These are phyloP conservation scores for Saxidomus purpurata DNA, from an alignment of 1,140 invertebrate species.

Conservation along the genomic window DNA sequence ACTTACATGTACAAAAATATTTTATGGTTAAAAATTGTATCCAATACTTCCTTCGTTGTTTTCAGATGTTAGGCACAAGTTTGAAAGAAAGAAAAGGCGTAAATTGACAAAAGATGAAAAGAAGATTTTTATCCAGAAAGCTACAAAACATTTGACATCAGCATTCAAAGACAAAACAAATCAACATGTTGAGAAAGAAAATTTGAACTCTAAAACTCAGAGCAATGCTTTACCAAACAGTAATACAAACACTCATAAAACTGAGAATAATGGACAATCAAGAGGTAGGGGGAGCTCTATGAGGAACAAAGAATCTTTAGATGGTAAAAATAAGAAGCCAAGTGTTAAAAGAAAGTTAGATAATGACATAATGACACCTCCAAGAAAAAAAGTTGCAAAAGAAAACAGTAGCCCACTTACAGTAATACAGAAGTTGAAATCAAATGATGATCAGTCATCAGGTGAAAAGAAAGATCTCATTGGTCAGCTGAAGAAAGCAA, in stretches of 20 bases:
- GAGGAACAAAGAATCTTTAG: neutral
- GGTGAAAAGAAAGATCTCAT: slow-evolving; percentile 15
- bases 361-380: slow-evolving; percentile 27
- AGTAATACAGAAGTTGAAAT: slow-evolving; percentile 49
- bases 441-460: neutral
- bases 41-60: too few relatives aligned
- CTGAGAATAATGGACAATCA: neutral
- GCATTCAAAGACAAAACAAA: slow-evolving; percentile 36
- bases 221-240: neutral
- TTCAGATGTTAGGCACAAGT: slow-evolving; percentile 81
- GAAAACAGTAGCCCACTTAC: neutral
- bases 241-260: neutral
- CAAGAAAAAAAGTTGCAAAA: slow-evolving; percentile 20
- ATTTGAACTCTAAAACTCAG: neutral
- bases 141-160: slow-evolving; percentile 71
- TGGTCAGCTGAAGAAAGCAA: slow-evolving; percentile 24
- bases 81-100: slow-evolving; percentile 79
- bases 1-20: too few relatives aligned
- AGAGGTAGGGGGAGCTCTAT: neutral
- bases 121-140: slow-evolving; percentile 74
- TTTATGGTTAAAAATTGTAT: too few relatives aligned
- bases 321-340: neutral
- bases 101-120: slow-evolving; percentile 81
- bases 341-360: slow-evolving; percentile 58
- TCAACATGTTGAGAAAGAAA: neutral